A percentile compares a stretch with the other conserved stretches of the same genome.
These are phyloP conservation scores for Augiades crinisus DNA, from an alignment of 2,888 invertebrate genomes.

Conservation along the genomic window DNA sequence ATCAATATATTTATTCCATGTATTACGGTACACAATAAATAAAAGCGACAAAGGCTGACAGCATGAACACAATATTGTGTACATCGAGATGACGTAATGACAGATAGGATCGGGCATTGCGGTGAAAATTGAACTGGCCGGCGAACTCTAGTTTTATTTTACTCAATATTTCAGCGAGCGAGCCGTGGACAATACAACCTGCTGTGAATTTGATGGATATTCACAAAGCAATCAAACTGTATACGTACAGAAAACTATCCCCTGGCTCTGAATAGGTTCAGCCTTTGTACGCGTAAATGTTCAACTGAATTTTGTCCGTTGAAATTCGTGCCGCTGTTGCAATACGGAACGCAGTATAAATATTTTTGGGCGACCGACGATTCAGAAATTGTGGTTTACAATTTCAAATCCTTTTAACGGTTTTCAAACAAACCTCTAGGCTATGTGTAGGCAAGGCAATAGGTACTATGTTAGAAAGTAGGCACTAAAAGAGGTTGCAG, in stretches of 20 bases:
- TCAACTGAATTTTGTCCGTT: slow-evolving; percentile 19
- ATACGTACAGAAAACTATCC: slow-evolving; percentile 28
- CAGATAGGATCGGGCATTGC: slow-evolving; percentile 52
- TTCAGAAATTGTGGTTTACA: slow-evolving; percentile 9
- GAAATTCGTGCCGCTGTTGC: slow-evolving; percentile 17
- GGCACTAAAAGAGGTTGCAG: too few relatives aligned
- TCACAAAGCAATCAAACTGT: slow-evolving; percentile 33
- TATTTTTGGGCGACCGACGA: slow-evolving; percentile 15
- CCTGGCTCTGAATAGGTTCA: slow-evolving; percentile 27
- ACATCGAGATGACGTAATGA: slow-evolving; percentile 57
- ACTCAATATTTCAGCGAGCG: slow-evolving; percentile 59
- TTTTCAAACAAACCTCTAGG: not conserved
- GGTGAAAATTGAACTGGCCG: slow-evolving; percentile 53
- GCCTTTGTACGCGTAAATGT: slow-evolving; percentile 29
- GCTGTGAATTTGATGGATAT: slow-evolving; percentile 64
- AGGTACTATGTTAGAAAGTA: too few relatives aligned
- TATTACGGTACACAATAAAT: slow-evolving; percentile 42
- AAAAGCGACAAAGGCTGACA: slow-evolving; percentile 48
- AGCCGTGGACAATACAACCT: slow-evolving; percentile 57
- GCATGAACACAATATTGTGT: slow-evolving; percentile 46
- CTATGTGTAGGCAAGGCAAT: too few relatives aligned
- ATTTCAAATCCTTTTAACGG: not conserved
- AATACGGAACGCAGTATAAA: slow-evolving; percentile 12
- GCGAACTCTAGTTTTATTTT: slow-evolving; percentile 51
- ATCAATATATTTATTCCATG: slow-evolving; percentile 31